Evolutionary conservation across 2,797 vertebrate genomes (phyloP).

Genomic region (Poecilia gillii): DNA sequence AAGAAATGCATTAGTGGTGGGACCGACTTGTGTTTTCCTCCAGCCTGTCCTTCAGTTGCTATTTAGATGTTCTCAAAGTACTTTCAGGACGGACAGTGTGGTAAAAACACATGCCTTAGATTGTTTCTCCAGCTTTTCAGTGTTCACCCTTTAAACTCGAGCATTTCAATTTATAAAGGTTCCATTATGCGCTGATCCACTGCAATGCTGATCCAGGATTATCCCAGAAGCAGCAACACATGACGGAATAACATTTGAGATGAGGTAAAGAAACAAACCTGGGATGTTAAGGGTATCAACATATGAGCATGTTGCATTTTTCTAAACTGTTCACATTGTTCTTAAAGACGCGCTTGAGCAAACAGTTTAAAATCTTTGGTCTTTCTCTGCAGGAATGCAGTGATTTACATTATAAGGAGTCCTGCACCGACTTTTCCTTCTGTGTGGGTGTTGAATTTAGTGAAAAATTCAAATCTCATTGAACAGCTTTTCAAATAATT

Average conservation of each 20-base stretch:
- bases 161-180: slow-evolving; percentile 38
- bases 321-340: background rate
- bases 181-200: slow-evolving; percentile 50
- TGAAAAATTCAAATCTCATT: background rate
- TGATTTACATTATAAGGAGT: background rate
- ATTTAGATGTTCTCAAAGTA: background rate
- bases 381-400: background rate
- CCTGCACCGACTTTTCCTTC: background rate
- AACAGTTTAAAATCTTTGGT: background rate
- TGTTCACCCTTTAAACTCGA: slow-evolving; percentile 33
- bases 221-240: slow-evolving; percentile 46
- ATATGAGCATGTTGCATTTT: background rate
- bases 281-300: background rate
- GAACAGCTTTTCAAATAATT: background rate
- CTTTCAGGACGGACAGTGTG: background rate
- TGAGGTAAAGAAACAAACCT: slow-evolving; percentile 21
- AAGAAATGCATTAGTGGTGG: background rate
- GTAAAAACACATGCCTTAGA: background rate
- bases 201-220: slow-evolving; percentile 57
- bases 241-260: slow-evolving; percentile 35
- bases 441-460: background rate
- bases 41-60: background rate
- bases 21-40: background rate
- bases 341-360: background rate
- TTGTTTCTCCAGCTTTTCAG: slow-evolving; percentile 29